Conservation (phyloP, 30 jellyfish, hydroid and myxozoan genomes). For the Turritopsis rubra region DNA sequence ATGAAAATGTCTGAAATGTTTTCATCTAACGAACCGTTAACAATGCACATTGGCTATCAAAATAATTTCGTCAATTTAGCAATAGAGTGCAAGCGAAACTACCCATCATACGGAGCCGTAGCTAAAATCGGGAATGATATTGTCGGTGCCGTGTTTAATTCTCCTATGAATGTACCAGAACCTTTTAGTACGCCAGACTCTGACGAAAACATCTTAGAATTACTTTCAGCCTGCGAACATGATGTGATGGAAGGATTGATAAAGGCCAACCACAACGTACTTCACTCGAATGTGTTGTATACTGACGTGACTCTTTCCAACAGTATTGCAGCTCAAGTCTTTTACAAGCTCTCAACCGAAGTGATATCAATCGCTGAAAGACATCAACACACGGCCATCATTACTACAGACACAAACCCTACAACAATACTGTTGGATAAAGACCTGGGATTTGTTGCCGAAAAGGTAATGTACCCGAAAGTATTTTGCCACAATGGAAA, state of each 20-base stretch:
- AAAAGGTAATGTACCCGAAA: not conserved
- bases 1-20: not conserved
- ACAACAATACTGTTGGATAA: not conserved
- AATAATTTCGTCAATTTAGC: not conserved
- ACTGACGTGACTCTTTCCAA: not conserved
- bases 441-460: not conserved
- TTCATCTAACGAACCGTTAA: slow-evolving; percentile 1
- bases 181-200: not conserved
- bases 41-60: not conserved
- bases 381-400: not conserved
- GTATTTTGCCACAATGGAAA: not conserved
- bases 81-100: not conserved
- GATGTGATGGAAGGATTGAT: not conserved
- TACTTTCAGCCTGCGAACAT: not conserved
- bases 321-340: not conserved
- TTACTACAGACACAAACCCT: not conserved
- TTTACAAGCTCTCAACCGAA: not conserved
- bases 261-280: not conserved
- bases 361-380: not conserved
- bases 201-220: not conserved
- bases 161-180: slow-evolving; percentile 8
- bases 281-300: not conserved
- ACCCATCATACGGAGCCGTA: not conserved
- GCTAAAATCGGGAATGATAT: slow-evolving; percentile 3
- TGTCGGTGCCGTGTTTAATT: slow-evolving; percentile 13